Evolutionary conservation across 2,888 invertebrate species (phyloP), one percentile per base, ranked within the genome.

Genomic region (Notodonta dromedarius): DNA sequence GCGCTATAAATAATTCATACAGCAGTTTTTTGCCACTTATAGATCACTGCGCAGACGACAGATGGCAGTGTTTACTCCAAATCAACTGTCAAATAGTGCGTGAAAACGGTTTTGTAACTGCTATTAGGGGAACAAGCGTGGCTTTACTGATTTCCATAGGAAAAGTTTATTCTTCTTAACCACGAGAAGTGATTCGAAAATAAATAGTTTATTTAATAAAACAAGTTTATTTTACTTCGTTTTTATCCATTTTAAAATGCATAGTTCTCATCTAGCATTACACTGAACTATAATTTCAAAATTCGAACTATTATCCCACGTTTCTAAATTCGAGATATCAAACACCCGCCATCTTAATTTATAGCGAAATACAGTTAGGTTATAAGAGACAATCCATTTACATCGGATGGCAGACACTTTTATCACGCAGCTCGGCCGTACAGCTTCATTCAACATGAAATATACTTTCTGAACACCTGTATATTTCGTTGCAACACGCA

Each of bases 21-120:
- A 72, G 75, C 78, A 81, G 82, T 85, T 87, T 89, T 89, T 89
- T 84, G 74, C 70, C 82, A 84, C 62, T 76, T 77, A 69, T 67
- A 70, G 73, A 70, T 77, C 65, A 65, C 58, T 66, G 66, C 66
- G 57, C 48, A 62, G 61, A 65, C 76, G 83, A 80, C 91, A 91
- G 91, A 91, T 91, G 91, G 85, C 80, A 63, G 53, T 87, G 86
- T 90, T 88, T 86, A 80, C 83, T 73, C 66, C 78, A 77, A 82
- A 83, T 87, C 83, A 82, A 70, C 78, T 76, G 78, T 85, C 84
- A 87, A 89, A 89, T 86, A 80, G 79, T 76, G 83, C 77, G 82
- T 77, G 63, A 75, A 70, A 74, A 74, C 32, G n/a, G 46, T 46
- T 46, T 46, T 46, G 46, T 4, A 35, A 35, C 35, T 35, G 42